Evolutionary conservation across 1,140 invertebrate genomes (phyloP).

Genomic region (Drosophila cardini): DNA sequence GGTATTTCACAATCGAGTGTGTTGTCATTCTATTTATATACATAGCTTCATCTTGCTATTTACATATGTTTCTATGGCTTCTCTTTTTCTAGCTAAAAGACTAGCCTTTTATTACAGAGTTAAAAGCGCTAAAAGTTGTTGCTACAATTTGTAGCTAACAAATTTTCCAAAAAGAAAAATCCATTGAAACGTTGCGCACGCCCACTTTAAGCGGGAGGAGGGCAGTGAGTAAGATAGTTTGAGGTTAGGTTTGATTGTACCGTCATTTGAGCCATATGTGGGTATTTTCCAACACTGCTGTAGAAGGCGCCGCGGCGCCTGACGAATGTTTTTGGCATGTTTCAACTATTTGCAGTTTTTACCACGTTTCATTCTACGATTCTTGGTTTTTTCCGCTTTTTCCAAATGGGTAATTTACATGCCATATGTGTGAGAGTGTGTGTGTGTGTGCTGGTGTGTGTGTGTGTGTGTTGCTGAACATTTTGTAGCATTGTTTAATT

Average conservation of each 20-base stretch:
- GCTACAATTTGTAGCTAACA: too few species aligned
- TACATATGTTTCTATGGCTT: too few species aligned
- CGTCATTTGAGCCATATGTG: slow-evolving; percentile 1
- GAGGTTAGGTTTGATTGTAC: background rate
- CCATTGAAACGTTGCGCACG: too few species aligned
- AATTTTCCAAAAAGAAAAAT: too few species aligned
- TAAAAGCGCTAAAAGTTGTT: too few species aligned
- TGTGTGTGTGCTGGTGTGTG: background rate
- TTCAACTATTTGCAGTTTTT: slow-evolving; percentile 2
- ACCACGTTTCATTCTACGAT: slow-evolving; percentile 3
- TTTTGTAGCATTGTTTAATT: slow-evolving; percentile 53
- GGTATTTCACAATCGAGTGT: too few species aligned
- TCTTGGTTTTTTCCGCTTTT: slow-evolving; percentile 14
- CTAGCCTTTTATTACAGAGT: too few species aligned
- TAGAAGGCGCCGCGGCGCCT: slow-evolving; percentile 39
- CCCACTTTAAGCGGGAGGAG: too few species aligned
- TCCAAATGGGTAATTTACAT: slow-evolving; percentile 27
- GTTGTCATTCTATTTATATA: too few species aligned
- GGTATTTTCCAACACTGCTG: slow-evolving; percentile 25
- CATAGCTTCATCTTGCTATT: too few species aligned
- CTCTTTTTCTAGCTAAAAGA: too few species aligned
- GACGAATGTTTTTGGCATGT: slow-evolving; percentile 18
- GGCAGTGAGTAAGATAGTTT: too few species aligned
- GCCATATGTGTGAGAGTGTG: background rate
- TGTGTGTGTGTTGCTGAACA: slow-evolving; percentile 17